A percentile compares a stretch with the other conserved stretches of the same genome.
phyloP scores from a whole-genome alignment of 2,797 vertebrate species.

The Pangasius djambal region DNA sequence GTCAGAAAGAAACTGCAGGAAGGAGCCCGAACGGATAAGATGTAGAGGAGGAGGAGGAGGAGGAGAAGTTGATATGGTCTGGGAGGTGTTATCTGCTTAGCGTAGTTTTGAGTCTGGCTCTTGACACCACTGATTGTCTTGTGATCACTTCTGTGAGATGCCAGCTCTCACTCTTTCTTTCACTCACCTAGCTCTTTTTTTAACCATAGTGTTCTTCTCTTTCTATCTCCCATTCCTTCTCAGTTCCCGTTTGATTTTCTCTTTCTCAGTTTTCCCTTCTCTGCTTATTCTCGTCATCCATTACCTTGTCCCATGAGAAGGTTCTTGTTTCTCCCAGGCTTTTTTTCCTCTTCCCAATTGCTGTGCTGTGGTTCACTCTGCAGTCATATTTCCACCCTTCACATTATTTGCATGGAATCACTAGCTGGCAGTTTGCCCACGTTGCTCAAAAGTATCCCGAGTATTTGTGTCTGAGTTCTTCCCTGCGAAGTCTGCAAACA shows the following conservation, averaged over 20 bases:
- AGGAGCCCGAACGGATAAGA: neutral
- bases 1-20: slow-evolving; percentile 18
- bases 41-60: neutral
- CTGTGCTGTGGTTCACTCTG: neutral
- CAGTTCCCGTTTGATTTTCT: neutral
- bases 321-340: neutral
- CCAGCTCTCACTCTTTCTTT: neutral
- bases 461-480: neutral
- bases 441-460: neutral
- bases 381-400: slow-evolving; percentile 1
- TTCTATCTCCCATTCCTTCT: neutral
- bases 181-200: neutral
- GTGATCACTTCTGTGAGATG: neutral
- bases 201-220: neutral
- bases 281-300: neutral
- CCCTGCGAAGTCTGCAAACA: neutral
- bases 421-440: neutral
- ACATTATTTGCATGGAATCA: slow-evolving; percentile 4
- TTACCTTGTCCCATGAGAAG: neutral
- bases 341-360: neutral
- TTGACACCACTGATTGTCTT: slow-evolving; percentile 2
- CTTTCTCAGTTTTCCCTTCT: neutral
- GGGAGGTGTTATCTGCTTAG: slow-evolving; percentile 25
- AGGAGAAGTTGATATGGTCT: neutral
- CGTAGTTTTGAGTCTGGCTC: neutral